These are phyloP conservation scores for Drosophila aldrichi DNA, from an alignment of 2,888 invertebrate genomes.

Conservation along the genomic window DNA sequence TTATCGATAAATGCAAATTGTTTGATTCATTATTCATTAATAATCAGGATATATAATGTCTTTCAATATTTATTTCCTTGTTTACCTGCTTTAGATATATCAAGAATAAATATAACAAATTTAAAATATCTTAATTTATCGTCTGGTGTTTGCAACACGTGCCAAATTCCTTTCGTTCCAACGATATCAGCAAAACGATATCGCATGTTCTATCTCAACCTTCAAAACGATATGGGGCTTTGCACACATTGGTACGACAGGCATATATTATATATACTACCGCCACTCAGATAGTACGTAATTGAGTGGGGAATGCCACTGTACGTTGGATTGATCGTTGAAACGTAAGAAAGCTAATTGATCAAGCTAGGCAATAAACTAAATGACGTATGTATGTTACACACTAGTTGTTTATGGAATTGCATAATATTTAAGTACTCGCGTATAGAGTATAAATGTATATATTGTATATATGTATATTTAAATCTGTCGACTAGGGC, in stretches of 20 bases:
- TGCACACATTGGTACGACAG: constrained; percentile 5
- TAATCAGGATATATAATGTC: neutral
- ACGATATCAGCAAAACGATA: constrained; percentile 43
- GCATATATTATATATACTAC: constrained; percentile 10
- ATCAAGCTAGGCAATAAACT: constrained; percentile 23
- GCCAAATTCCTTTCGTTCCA: constrained; percentile 5
- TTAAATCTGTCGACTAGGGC: neutral
- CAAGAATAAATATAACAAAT: neutral
- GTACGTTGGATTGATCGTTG: constrained; percentile 33
- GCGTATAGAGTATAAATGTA: neutral
- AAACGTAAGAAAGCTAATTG: constrained; percentile 35
- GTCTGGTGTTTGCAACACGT: constrained; percentile 12
- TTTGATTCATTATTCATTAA: neutral
- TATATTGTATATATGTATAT: neutral
- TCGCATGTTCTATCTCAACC: constrained; percentile 10
- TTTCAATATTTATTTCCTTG: neutral
- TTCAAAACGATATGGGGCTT: constrained; percentile 26
- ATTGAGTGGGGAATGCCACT: constrained; percentile 57
- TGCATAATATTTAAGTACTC: constrained; percentile 14
- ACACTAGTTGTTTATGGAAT: constrained; percentile 22
- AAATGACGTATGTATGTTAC: constrained; percentile 10
- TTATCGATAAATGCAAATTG: neutral
- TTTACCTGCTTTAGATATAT: neutral
- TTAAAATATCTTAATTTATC: constrained; percentile 9
- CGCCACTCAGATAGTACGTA: constrained; percentile 42